Conservation (phyloP, 2,113 vertebrate genomes). For the Eurystomus gularis region DNA sequence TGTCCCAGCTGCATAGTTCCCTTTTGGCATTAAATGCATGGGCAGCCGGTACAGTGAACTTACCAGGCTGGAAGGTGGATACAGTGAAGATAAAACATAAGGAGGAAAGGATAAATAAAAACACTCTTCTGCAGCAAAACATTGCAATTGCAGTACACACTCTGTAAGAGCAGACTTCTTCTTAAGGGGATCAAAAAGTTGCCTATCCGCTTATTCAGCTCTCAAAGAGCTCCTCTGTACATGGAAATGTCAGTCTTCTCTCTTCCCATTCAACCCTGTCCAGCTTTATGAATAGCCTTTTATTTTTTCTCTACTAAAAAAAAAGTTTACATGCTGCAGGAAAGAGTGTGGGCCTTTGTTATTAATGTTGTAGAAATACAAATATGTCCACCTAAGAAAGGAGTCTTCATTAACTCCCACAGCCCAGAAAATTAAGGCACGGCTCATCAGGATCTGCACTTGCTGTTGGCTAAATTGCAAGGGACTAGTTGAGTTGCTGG, state of each 20-base stretch:
- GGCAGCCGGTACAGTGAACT: background rate
- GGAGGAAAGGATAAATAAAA: background rate
- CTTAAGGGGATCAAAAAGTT: background rate
- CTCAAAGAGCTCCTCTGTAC: background rate
- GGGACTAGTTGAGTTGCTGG: conserved; percentile 79
- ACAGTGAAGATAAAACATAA: background rate
- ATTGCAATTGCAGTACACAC: background rate
- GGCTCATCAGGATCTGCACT: conserved; percentile 81
- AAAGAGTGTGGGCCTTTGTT: conserved; percentile 74
- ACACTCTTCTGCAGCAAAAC: background rate
- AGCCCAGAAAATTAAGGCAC: conserved; percentile 86
- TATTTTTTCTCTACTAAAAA: background rate
- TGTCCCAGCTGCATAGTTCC: conserved; percentile 32
- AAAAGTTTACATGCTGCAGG: conserved; percentile 72
- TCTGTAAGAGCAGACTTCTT: background rate
- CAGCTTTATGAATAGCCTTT: background rate
- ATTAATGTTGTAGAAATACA: conserved; percentile 87
- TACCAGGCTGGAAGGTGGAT: background rate
- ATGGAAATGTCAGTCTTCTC: background rate
- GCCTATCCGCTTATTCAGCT: background rate
- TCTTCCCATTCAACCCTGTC: background rate
- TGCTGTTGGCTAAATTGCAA: conserved; percentile 82
- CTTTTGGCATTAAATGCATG: conserved; percentile 43
- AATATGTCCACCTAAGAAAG: conserved; percentile 84
- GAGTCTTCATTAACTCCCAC: conserved; percentile 86